Conservation (phyloP, 2,888 invertebrate genomes). For the Brachyopa scutellaris region DNA sequence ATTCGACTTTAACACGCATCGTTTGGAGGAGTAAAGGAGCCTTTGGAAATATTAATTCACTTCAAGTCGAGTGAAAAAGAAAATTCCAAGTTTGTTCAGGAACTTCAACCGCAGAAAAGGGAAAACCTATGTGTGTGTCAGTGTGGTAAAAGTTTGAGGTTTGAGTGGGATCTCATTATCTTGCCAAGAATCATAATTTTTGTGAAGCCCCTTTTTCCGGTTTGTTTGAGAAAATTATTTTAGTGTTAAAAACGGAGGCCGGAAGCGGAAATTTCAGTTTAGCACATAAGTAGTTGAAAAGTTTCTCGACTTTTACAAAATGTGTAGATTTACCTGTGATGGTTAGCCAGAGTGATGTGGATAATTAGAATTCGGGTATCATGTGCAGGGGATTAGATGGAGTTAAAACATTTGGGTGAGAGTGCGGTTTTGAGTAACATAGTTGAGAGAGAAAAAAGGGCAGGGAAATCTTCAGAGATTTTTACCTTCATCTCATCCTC, state of each 20-base stretch:
- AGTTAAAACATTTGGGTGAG: no score
- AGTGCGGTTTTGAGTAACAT: no score
- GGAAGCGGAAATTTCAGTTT: slow-evolving; percentile 8
- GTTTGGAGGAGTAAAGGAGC: no score
- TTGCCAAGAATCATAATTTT: slow-evolving; percentile 15
- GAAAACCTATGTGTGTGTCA: not conserved
- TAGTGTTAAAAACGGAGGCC: not conserved
- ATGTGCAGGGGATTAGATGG: not conserved
- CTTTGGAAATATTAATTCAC: slow-evolving; percentile 5
- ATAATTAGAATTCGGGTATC: not conserved
- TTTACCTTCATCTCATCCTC: no score
- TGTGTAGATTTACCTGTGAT: slow-evolving; percentile 1
- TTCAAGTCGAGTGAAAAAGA: not conserved
- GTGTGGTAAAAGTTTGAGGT: not conserved
- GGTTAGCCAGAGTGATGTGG: not conserved
- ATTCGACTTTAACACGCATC: not conserved
- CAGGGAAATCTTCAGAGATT: no score
- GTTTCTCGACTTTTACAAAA: not conserved
- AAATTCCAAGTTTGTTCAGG: not conserved
- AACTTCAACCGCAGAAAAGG: not conserved
- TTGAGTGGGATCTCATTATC: slow-evolving; percentile 12
- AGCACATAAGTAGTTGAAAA: slow-evolving; percentile 10
- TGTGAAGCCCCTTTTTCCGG: not conserved
- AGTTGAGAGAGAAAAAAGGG: no score
- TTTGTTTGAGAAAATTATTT: not conserved